Evolutionary conservation across 2,113 vertebrate genomes (phyloP).

Genomic region (Cryptomyrus ogoouensis): DNA sequence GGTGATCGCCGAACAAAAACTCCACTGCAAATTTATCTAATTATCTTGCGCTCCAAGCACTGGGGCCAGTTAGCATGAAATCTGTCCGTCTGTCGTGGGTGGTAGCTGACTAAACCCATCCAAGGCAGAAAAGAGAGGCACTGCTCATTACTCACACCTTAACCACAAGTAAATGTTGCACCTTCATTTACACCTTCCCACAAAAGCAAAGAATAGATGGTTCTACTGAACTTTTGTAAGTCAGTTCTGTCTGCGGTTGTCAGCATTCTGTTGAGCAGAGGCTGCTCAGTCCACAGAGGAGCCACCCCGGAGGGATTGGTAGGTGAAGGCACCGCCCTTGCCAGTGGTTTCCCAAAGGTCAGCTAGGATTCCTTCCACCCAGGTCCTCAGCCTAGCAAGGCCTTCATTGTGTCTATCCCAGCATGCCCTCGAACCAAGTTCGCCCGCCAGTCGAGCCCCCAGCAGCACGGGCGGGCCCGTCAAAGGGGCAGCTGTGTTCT

Average conservation of each 20-base stretch:
- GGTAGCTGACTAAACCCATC: neutral
- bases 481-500: neutral
- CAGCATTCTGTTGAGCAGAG: neutral
- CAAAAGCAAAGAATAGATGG: slow-evolving; percentile 4
- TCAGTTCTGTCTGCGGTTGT: neutral
- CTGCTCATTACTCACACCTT: neutral
- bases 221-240: neutral
- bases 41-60: neutral
- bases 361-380: neutral
- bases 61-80: neutral
- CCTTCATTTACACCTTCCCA: slow-evolving; percentile 8
- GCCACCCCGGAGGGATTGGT: neutral
- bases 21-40: neutral
- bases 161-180: neutral
- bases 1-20: neutral
- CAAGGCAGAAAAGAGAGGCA: neutral
- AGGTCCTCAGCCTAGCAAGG: neutral
- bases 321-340: neutral
- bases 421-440: neutral
- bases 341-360: neutral
- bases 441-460: neutral
- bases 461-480: neutral
- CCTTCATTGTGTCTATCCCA: neutral
- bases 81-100: neutral
- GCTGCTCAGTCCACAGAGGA: neutral